Conservation (phyloP, 1,140 invertebrate species). For the Planococcus citri region DNA sequence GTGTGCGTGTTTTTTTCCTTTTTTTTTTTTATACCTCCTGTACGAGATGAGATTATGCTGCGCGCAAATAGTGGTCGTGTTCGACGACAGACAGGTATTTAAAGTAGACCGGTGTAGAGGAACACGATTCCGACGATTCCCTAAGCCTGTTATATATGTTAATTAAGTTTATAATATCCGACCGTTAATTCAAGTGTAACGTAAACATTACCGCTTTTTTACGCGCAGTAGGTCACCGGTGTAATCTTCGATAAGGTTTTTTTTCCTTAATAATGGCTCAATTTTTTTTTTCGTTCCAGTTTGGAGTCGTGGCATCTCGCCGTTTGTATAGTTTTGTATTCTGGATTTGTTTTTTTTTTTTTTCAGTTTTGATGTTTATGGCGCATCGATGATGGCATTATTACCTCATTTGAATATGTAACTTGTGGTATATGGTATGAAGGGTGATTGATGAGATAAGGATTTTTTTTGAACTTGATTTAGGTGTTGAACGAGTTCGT, state of each 20-base stretch:
- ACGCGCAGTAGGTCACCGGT: constrained; percentile 13
- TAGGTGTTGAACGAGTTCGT: too few species aligned
- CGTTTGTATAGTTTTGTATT: too few species aligned
- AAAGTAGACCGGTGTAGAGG: constrained; percentile 17
- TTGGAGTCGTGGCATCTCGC: not conserved
- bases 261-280: not conserved
- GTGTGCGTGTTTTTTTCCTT: not conserved
- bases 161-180: constrained; percentile 19
- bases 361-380: too few species aligned
- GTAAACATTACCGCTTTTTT: constrained; percentile 14
- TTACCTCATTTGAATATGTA: not conserved
- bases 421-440: too few species aligned
- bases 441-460: too few species aligned
- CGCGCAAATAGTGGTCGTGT: constrained; percentile 4
- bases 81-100: not conserved
- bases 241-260: not conserved
- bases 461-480: too few species aligned
- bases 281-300: not conserved
- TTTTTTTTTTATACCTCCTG: too few species aligned
- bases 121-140: constrained; percentile 1
- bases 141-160: constrained; percentile 17
- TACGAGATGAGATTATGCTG: constrained; percentile 18
- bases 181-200: constrained; percentile 14
- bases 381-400: not conserved
- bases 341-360: too few species aligned